Evolutionary conservation across 1,140 invertebrate genomes (phyloP).

Genomic region (Panagrolaimus sp.): DNA sequence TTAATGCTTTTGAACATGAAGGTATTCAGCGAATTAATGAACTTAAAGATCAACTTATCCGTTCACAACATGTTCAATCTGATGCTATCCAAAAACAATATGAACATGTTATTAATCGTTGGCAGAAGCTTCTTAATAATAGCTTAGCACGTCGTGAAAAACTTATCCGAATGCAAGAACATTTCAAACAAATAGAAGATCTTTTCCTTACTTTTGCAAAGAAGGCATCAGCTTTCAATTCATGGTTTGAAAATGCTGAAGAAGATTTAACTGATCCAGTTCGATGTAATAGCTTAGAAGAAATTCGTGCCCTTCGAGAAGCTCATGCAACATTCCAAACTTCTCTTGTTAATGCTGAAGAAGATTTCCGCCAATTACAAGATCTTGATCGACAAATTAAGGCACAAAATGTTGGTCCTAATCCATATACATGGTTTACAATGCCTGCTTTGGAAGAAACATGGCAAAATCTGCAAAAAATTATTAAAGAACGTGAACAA

Average conservation of each 20-base stretch:
- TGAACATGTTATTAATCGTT: conserved; percentile 82
- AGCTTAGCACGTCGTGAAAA: conserved; percentile 83
- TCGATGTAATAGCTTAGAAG: conserved; percentile 71
- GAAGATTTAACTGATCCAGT: conserved; percentile 98
- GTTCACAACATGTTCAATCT: conserved; percentile 82
- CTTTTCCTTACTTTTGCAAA: conserved; percentile 97
- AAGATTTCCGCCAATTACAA: conserved; percentile 90
- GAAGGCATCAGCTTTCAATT: conserved; percentile 98
- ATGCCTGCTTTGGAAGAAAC: conserved; percentile 99
- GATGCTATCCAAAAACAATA: conserved; percentile 82
- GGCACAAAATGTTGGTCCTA: conserved; percentile 94
- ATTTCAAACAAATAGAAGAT: conserved; percentile 94
- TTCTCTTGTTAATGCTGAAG: conserved; percentile 85
- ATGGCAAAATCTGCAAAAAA: conserved; percentile 96
- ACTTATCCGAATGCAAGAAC: conserved; percentile 85
- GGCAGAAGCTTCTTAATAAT: conserved; percentile 83
- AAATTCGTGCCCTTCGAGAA: conserved; percentile 70
- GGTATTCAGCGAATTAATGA: conserved; percentile 88
- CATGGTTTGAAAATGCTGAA: conserved; percentile 99
- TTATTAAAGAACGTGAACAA: conserved; percentile 86
- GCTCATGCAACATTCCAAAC: conserved; percentile 88
- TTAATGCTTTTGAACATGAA: conserved; percentile 94
- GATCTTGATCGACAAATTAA: conserved; percentile 94
- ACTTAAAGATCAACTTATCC: conserved; percentile 82
- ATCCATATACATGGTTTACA: conserved; percentile 99